Evolutionary conservation across 23 tunicate species (phyloP).

Genomic region (Aplidium turbinatum): DNA sequence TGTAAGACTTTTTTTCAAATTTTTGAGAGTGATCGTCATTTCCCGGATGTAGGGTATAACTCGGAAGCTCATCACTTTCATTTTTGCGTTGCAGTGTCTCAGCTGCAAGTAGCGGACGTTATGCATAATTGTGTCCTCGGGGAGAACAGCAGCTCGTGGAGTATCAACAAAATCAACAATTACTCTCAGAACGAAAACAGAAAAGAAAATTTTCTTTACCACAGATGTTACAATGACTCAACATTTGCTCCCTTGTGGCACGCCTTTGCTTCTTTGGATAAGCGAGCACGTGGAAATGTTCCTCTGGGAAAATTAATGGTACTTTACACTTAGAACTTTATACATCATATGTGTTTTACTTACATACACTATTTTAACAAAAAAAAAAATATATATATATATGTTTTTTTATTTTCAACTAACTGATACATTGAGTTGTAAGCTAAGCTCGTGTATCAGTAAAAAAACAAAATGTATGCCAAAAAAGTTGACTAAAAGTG

Average conservation of each 20-base stretch:
- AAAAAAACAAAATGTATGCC: no score
- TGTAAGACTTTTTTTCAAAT: not conserved
- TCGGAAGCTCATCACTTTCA: not conserved
- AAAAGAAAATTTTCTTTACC: slow-evolving; percentile 26
- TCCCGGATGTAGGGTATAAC: no score
- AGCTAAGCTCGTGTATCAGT: no score
- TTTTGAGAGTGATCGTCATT: no score
- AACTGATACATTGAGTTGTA: no score
- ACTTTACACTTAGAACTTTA: not conserved
- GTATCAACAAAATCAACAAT: slow-evolving; percentile 3
- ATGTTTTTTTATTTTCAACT: no score
- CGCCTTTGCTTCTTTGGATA: slow-evolving; percentile 54
- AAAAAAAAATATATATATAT: no score
- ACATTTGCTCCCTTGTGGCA: slow-evolving; percentile 70
- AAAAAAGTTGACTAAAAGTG: no score
- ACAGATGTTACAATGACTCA: slow-evolving; percentile 66
- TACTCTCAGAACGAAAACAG: slow-evolving; percentile 3
- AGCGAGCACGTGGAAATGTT: slow-evolving; percentile 40
- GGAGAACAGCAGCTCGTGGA: slow-evolving; percentile 37
- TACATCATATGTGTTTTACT: not conserved
- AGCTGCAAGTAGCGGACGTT: slow-evolving; percentile 75
- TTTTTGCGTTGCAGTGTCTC: slow-evolving; percentile 46
- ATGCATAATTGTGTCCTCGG: slow-evolving; percentile 63
- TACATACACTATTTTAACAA: no score
- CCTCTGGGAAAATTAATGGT: slow-evolving; percentile 83